Conservation (phyloP, 2,113 vertebrate genomes). For the Sakesphorus luctuosus region DNA sequence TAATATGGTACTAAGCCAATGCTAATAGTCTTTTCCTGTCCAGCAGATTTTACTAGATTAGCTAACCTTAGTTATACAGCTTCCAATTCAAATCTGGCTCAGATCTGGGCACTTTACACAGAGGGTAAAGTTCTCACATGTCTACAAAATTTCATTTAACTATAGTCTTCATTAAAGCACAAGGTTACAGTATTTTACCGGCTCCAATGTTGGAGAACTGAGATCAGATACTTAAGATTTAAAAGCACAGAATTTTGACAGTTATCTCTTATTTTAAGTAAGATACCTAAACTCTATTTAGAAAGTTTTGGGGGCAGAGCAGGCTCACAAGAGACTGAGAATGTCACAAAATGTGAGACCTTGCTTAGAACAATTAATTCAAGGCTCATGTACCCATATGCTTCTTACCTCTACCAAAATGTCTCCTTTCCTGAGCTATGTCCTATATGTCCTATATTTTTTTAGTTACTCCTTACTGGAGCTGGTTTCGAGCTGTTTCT, state of each 20-base stretch:
- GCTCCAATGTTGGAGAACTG: not conserved
- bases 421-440: not conserved
- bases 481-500: not conserved
- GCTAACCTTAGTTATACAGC: not conserved
- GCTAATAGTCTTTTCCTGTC: not conserved
- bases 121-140: not conserved
- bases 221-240: not conserved
- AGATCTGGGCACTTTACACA: not conserved
- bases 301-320: not conserved
- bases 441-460: accelerated
- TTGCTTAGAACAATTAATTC: not conserved
- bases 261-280: not conserved
- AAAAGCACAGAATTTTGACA: not conserved
- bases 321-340: not conserved
- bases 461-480: not conserved
- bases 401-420: not conserved
- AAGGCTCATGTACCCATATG: not conserved
- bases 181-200: not conserved
- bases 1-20: not conserved
- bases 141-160: not conserved
- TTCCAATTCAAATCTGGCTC: not conserved
- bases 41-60: not conserved
- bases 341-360: not conserved
- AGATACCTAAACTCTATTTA: not conserved
- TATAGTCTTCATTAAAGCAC: not conserved